These are phyloP conservation scores for Potamarius usumacintae DNA, from an alignment of 2,113 vertebrate species.

Conservation along the genomic window DNA sequence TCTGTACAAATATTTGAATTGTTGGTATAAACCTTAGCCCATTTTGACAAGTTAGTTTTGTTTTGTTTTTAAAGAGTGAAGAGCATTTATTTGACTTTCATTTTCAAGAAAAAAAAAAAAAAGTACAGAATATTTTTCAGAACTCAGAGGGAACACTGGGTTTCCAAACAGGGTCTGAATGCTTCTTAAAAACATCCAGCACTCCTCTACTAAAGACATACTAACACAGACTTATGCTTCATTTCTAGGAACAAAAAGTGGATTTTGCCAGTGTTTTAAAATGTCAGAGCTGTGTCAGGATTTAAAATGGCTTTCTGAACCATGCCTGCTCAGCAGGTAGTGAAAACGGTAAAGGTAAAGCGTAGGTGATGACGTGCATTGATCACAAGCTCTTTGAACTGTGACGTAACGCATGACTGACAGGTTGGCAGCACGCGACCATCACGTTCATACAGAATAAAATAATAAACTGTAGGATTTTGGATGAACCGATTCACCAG, in stretches of 20 bases:
- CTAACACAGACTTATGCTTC: no score
- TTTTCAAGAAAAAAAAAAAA: no score
- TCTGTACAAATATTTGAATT: no score
- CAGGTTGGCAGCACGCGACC: constrained; percentile 34
- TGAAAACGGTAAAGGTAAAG: background rate
- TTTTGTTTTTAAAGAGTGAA: no score
- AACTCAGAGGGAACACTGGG: no score
- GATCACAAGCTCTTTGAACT: no score
- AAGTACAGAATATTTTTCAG: no score
- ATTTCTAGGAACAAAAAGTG: background rate
- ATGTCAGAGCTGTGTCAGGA: background rate
- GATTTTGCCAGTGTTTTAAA: background rate
- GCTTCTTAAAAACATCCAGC: background rate
- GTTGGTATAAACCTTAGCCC: no score
- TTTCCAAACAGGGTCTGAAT: no score
- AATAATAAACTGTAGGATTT: background rate
- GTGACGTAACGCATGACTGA: constrained; percentile 18
- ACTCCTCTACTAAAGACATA: background rate
- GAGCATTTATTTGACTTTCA: no score
- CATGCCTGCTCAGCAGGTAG: background rate
- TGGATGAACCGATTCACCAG: background rate
- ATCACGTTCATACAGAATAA: background rate
- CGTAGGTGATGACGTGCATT: background rate
- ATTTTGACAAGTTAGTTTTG: no score
- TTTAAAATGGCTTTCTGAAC: background rate